phyloP scores from a whole-genome alignment of 1,140 invertebrate species.

The Zeugodacus cucurbitae region DNA sequence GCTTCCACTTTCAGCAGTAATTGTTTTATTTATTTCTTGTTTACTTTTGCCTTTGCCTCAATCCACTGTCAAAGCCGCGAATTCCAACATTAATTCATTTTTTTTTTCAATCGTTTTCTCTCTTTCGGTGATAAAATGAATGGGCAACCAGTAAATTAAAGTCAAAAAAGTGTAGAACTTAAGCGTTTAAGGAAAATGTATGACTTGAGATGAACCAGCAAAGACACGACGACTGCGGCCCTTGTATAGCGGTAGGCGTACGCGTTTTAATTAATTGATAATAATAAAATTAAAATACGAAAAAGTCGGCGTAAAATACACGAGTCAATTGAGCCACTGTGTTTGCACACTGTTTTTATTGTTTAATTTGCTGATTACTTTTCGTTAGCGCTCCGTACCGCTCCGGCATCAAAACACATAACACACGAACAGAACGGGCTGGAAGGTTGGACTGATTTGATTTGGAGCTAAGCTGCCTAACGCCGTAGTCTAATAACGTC shows the following conservation, averaged over 20 bases:
- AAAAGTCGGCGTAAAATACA: neutral
- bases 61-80: conserved; percentile 22
- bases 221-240: neutral
- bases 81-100: neutral
- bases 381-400: neutral
- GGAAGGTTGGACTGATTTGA: conserved; percentile 14
- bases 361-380: neutral
- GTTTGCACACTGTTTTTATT: neutral
- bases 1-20: neutral
- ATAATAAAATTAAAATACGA: neutral
- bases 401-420: neutral
- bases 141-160: neutral
- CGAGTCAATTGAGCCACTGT: neutral
- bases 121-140: neutral
- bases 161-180: neutral
- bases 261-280: neutral
- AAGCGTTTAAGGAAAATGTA: neutral
- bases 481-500: neutral
- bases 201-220: neutral
- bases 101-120: neutral
- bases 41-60: neutral
- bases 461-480: conserved; percentile 16
- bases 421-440: neutral
- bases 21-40: neutral
- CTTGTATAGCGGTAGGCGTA: neutral